phyloP scores from a whole-genome alignment of 2,113 vertebrate genomes.

The Pomatorhinus ruficollis region DNA sequence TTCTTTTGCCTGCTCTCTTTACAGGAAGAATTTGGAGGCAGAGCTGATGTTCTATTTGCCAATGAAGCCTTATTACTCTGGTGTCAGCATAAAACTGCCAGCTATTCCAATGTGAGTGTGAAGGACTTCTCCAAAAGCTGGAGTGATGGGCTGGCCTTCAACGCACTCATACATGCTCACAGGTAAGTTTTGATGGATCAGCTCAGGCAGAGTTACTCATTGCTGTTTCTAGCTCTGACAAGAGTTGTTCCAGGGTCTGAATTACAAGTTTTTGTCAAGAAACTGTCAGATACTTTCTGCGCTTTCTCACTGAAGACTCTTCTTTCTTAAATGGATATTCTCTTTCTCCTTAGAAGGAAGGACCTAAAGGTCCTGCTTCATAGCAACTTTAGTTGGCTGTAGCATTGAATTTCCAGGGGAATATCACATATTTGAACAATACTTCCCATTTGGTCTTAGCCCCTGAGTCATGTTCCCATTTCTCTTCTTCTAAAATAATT shows the following conservation, averaged over 20 bases:
- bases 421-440: background rate
- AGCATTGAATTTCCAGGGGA: background rate
- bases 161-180: constrained; percentile 89
- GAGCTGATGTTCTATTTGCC: constrained; percentile 79
- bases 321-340: background rate
- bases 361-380: background rate
- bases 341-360: background rate
- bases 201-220: background rate
- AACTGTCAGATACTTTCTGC: background rate
- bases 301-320: background rate
- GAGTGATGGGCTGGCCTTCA: constrained; percentile 88
- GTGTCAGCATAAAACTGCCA: constrained; percentile 88
- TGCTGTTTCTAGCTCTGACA: background rate
- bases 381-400: background rate
- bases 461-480: background rate
- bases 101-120: constrained; percentile 81
- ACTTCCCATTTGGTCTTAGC: background rate
- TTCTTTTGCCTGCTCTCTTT: background rate
- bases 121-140: constrained; percentile 90
- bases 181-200: constrained; percentile 66
- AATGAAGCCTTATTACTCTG: constrained; percentile 90
- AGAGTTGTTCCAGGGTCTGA: background rate
- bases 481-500: background rate
- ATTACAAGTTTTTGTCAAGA: background rate
- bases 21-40: constrained; percentile 79